Conservation (phyloP, 2,888 invertebrate species). For the Chymomyza fuscimana region DNA sequence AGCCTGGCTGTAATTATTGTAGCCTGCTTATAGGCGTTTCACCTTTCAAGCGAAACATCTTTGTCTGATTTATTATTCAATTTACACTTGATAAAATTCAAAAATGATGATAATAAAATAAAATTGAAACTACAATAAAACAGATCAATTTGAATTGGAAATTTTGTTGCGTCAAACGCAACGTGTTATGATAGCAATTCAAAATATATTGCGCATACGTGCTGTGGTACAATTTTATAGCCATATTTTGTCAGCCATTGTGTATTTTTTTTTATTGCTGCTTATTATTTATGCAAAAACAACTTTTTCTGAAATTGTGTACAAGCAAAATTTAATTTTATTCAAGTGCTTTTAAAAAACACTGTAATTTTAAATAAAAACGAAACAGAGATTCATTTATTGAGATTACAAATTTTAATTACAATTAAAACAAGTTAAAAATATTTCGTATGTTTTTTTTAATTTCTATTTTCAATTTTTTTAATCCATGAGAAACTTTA, state of each 20-base stretch:
- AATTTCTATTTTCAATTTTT: too few relatives aligned
- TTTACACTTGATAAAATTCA: slow-evolving; percentile 39
- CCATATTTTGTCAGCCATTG: slow-evolving; percentile 7
- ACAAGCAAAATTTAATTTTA: too few relatives aligned
- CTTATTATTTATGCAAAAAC: slow-evolving; percentile 26
- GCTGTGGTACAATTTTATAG: slow-evolving; percentile 28
- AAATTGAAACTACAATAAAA: slow-evolving; percentile 1
- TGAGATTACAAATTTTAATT: too few relatives aligned
- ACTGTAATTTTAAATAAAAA: too few relatives aligned
- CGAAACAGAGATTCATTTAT: too few relatives aligned
- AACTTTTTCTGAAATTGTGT: background rate
- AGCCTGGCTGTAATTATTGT: slow-evolving; percentile 19
- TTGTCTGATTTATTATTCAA: slow-evolving; percentile 50
- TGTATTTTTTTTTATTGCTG: slow-evolving; percentile 10
- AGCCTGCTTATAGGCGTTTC: too few relatives aligned
- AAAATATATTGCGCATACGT: slow-evolving; percentile 44
- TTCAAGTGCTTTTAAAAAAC: too few relatives aligned
- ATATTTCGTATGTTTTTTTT: too few relatives aligned
- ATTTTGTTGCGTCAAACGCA: slow-evolving; percentile 37
- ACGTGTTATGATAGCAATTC: slow-evolving; percentile 26
- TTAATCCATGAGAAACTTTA: too few relatives aligned
- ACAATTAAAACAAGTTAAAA: too few relatives aligned
- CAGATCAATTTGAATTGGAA: slow-evolving; percentile 29
- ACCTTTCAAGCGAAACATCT: too few relatives aligned
- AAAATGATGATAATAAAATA: slow-evolving; percentile 45